Conservation (phyloP, 2,888 invertebrate species). For the Leucoma salicis region DNA sequence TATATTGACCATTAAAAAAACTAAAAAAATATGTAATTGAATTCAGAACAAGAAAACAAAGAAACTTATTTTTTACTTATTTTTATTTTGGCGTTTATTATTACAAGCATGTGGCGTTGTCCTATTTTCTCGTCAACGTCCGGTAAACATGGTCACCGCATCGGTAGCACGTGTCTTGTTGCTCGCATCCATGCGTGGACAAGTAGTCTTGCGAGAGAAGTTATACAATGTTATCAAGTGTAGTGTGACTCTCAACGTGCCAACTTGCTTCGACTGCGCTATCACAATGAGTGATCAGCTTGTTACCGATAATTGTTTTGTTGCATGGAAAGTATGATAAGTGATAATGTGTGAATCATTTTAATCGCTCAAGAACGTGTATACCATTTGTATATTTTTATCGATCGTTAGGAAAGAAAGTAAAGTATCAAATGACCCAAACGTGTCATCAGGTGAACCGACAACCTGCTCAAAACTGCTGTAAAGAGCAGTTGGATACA, state of each 20-base stretch:
- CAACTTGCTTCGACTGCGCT: background rate
- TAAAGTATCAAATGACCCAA: too few species aligned
- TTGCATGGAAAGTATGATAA: background rate
- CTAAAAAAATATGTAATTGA: too few species aligned
- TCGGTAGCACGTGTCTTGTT: conserved; percentile 12
- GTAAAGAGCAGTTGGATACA: too few species aligned
- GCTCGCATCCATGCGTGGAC: conserved; percentile 8
- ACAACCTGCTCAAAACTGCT: too few species aligned
- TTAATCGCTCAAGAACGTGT: background rate
- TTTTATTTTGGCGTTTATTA: too few species aligned
- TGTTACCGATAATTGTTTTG: background rate
- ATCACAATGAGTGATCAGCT: conserved; percentile 1
- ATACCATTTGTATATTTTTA: background rate
- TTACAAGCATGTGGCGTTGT: too few species aligned
- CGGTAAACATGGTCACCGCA: conserved; percentile 8
- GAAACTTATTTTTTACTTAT: too few species aligned
- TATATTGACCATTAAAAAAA: too few species aligned
- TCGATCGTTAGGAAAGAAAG: too few species aligned
- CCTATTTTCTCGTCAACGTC: background rate
- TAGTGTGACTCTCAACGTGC: background rate
- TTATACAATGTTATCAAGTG: conserved; percentile 5
- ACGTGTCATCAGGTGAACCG: too few species aligned
- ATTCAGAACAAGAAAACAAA: too few species aligned
- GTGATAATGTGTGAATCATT: background rate
- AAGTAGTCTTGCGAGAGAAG: conserved; percentile 6